A percentile compares a stretch with the other conserved stretches of the same genome.
Conservation (phyloP, 2,797 vertebrate genomes). For the Artibeus lituratus region DNA sequence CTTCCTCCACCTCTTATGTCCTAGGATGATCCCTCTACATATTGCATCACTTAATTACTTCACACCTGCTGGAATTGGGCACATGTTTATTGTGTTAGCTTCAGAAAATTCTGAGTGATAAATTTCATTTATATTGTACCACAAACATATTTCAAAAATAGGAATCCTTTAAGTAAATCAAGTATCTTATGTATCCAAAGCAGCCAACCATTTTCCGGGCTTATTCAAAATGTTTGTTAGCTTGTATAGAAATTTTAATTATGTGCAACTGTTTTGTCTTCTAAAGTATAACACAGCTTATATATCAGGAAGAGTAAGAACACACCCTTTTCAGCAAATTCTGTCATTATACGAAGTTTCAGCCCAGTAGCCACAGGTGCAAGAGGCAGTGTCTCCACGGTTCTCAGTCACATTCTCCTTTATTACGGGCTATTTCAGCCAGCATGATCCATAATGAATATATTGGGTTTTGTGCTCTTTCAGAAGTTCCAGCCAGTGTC, state of each 20-base stretch:
- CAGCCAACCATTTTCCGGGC: slow-evolving; percentile 15
- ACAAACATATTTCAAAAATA: neutral
- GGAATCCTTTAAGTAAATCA: neutral
- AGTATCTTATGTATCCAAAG: slow-evolving; percentile 32
- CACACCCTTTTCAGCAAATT: slow-evolving; percentile 67
- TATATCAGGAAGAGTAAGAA: slow-evolving; percentile 61
- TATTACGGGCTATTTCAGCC: slow-evolving; percentile 66
- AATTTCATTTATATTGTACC: neutral
- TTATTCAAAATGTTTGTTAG: slow-evolving; percentile 53
- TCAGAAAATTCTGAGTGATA: neutral
- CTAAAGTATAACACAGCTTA: neutral
- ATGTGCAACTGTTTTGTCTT: slow-evolving; percentile 49
- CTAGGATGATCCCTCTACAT: neutral
- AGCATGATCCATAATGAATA: slow-evolving; percentile 64
- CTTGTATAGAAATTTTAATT: slow-evolving; percentile 38
- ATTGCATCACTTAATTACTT: neutral
- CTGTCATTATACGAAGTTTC: slow-evolving; percentile 73
- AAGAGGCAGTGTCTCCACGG: slow-evolving; percentile 66
- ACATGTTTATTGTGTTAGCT: neutral
- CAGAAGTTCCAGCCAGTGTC: slow-evolving; percentile 64
- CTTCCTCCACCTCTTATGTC: neutral
- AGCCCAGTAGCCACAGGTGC: slow-evolving; percentile 73
- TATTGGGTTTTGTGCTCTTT: slow-evolving; percentile 65
- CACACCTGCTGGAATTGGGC: neutral
- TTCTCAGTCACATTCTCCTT: slow-evolving; percentile 70